Evolutionary conservation across 2,888 invertebrate genomes (phyloP), one percentile per base, ranked within the genome.

Genomic region (Leucophenga maculata): DNA sequence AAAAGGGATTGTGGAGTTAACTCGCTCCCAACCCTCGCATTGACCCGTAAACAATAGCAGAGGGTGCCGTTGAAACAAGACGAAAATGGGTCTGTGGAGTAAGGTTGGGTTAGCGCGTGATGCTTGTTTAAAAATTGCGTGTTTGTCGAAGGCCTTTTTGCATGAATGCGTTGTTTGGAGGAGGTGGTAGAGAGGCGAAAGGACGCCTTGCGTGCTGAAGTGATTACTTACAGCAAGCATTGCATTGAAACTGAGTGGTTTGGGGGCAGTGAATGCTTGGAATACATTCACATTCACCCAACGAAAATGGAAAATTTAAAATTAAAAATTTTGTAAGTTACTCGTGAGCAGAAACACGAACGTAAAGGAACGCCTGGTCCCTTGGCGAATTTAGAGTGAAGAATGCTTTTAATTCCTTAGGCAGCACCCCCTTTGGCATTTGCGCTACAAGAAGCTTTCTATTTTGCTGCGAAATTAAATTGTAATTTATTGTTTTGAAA

Each of bases 81-180:
- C 22, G 64, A 11, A n/a, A 18, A 18, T 16, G 50, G 50, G 16
- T 2, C 6, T 16, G 13, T 50, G 50, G 6, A 16, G 65, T 16
- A 11, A 54, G 54, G 16, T 31, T 67, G 16, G 39, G 26, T 26
- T 50, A 4, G 78, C 74, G 77, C 78, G 79, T 82, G 79, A 77
- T 77, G 73, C 78, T 84, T 79, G 77, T 82, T 85, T 82, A 79
- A 77, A 83, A 85, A 82, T 85, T 85, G 85, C 85, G 85, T 86
- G 85, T 77, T 77, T 69, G 70, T 66, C 52, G 55, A 59, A 65
- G 67, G 67, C 59, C 67, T 62, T 59, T 65, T 71, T 69, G 64
- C 60, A 65, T 69, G 69, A 60, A 70, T 44, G 60, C 60, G 67
- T 18, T 46, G 66, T 44, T 57, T 65, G 67, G 6, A 11, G 67